Evolutionary conservation across 2,797 vertebrate species (phyloP), one percentile per base, ranked within the genome.

Genomic region (Sitta carolinensis): DNA sequence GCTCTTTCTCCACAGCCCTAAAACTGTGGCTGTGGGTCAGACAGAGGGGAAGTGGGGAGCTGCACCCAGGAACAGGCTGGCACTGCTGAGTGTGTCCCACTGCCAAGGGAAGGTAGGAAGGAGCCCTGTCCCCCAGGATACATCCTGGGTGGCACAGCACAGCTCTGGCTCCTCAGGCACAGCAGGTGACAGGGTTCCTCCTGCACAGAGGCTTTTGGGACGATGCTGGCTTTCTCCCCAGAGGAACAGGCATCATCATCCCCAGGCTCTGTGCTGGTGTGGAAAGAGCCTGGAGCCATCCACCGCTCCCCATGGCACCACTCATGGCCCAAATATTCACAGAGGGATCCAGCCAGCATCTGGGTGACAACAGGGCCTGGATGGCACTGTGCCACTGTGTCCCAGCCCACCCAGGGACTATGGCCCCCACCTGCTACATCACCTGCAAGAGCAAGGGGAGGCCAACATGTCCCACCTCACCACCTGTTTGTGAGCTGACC

Each of bases 381-480:
- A 55, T 51, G 64, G 11, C 72, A 85, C 72, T 0, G 0, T 2
- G 2, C 2, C 0, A n/a, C 84, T 1, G 0, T 89, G 70, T 38
- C 67, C 70, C 50, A 75, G 0, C 47, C 75, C 6, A 2, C 23
- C 32, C 43, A 17, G 5, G 30, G 30, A 40, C 66, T 1, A 2
- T 2, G 0, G 67, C 47, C 66, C 54, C 13, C 30, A 25, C 48
- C 54, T 45, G 13, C 45, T 26, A 10, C 10, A 14, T 34, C 76
- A 77, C 54, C 38, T 73, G 47, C 36, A 15, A 27, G 27, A 91
- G 36, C n/a, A 55, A 77, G 11, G 6, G 3, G 15, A 3, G 14
- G n/a, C 11, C 20, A 55, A 32, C 0, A 0, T 1, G 1, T 70
- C 61, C 61, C 57, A 48, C 12, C 34, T 26, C 6, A 3, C 20